Base-by-base conservation (phyloP, 2,888 invertebrate species). In the Nasonia oneida region DNA sequence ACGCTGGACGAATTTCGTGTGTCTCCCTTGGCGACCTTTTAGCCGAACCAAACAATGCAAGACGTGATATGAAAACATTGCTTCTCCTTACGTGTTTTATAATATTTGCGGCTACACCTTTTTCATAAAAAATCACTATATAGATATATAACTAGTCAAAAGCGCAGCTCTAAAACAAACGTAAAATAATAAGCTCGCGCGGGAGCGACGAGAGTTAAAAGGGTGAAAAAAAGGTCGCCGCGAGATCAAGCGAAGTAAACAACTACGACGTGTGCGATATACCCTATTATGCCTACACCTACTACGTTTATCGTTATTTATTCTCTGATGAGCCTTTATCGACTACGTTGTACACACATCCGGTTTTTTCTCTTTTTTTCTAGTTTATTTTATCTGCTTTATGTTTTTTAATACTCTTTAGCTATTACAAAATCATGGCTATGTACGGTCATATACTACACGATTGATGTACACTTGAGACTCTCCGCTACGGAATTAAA, bases 401-500 rank as follows among this genome's bases (percentile, higher is more conserved):
- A 1, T 67, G 14, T 67, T 33, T 29, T n/a, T 23, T 23, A 73
- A 73, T 67, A 29, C n/a, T 29, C 18, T 12, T 37, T 73, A n/a
- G 73, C 73, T 73, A 73, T 73, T 73, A 47, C 39, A 73, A 73
- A 73, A 73, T 73, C 73, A 73, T 42, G 73, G 23, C 42, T 47
- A 42, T 39, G 23, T 8, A 23, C n/a, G 39, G 18, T 57, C 6
- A 57, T n/a, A 47, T 23, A 73, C 47, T 14, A 23, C 47, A 42
- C 73, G 57, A 71, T 42, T 73, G 73, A 12, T 71, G 5, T 76
- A 61, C 29, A 47, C 50, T 23, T 47, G 39, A n/a, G 39, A 14
- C 61, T n/a, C 77, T 39, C 77, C 77, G 39, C 77, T 77, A 77
- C 77, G 23, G 61, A 77, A 61, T 61, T 29, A 77, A 61, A 77